Evolutionary conservation across 2,797 vertebrate genomes (phyloP).

Genomic region (Nyctibius grandis): DNA sequence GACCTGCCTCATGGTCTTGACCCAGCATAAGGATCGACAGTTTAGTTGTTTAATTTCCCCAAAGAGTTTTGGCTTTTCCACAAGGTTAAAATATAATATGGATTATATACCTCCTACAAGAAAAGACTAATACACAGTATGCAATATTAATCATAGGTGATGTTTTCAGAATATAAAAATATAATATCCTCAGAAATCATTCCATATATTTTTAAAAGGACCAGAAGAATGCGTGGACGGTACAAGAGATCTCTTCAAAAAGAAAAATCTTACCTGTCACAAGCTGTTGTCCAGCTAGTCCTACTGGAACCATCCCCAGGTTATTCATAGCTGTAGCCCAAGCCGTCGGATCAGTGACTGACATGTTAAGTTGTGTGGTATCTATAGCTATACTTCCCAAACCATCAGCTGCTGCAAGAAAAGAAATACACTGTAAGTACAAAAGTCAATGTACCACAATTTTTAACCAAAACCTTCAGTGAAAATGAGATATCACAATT

Average conservation of each 20-base stretch:
- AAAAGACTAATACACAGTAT: not conserved
- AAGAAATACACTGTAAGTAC: constrained; percentile 11
- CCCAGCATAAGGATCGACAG: not conserved
- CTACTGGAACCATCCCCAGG: constrained; percentile 90
- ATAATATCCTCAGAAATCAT: not conserved
- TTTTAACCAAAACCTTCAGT: not conserved
- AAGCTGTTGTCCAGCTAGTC: constrained; percentile 87
- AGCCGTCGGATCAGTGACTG: constrained; percentile 84
- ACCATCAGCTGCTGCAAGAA: constrained; percentile 82
- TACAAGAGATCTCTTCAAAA: not conserved
- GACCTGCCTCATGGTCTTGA: not conserved
- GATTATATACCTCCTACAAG: constrained; percentile 5
- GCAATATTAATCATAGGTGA: constrained; percentile 17
- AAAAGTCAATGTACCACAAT: not conserved
- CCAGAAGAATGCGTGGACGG: not conserved
- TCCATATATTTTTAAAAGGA: not conserved
- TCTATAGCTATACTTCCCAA: constrained; percentile 85
- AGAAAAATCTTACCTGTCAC: constrained; percentile 82
- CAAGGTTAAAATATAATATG: constrained; percentile 10
- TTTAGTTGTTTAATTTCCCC: not conserved
- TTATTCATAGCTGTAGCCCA: constrained; percentile 97
- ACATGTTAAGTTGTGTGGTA: constrained; percentile 85
- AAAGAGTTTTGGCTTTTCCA: not conserved
- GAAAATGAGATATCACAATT: not conserved
- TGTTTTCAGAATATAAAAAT: constrained; percentile 9